phyloP scores from a whole-genome alignment of 2,888 invertebrate species.

The Cheilosia variabilis region DNA sequence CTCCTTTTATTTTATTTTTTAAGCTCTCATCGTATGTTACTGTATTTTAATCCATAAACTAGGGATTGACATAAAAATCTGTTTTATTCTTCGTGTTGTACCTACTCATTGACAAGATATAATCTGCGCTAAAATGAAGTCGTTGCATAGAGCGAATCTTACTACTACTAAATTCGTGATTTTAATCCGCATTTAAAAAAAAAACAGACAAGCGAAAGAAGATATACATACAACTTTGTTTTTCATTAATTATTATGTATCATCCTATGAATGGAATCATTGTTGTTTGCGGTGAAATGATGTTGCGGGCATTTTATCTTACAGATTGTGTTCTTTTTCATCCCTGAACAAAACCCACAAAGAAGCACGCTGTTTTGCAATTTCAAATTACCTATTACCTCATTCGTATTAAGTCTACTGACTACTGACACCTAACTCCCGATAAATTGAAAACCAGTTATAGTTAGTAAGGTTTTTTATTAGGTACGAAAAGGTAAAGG shows the following conservation, averaged over 20 bases:
- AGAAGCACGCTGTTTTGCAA: not conserved
- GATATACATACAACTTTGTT: not conserved
- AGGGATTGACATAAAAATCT: slow-evolving; percentile 48
- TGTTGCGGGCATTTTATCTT: not conserved
- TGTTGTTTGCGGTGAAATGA: not conserved
- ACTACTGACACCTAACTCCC: not conserved
- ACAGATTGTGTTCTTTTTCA: not conserved
- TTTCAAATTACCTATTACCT: not conserved
- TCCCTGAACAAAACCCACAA: not conserved
- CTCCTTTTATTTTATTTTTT: not conserved
- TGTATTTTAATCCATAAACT: slow-evolving; percentile 44
- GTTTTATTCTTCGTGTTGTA: slow-evolving; percentile 6
- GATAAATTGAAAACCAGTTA: not conserved
- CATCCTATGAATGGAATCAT: not conserved
- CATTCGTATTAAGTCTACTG: not conserved
- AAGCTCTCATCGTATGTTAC: slow-evolving; percentile 19
- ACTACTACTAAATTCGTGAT: not conserved
- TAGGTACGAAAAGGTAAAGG: not conserved
- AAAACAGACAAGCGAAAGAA: slow-evolving; percentile 2
- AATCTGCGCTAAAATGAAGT: not conserved
- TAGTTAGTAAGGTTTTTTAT: not conserved
- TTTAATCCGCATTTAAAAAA: slow-evolving; percentile 6
- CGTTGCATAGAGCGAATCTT: not conserved
- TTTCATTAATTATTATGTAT: not conserved
- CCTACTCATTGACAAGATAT: not conserved